These are phyloP conservation scores for Orchesellides sinensis DNA, from an alignment of 2,888 invertebrate species.

Conservation along the genomic window DNA sequence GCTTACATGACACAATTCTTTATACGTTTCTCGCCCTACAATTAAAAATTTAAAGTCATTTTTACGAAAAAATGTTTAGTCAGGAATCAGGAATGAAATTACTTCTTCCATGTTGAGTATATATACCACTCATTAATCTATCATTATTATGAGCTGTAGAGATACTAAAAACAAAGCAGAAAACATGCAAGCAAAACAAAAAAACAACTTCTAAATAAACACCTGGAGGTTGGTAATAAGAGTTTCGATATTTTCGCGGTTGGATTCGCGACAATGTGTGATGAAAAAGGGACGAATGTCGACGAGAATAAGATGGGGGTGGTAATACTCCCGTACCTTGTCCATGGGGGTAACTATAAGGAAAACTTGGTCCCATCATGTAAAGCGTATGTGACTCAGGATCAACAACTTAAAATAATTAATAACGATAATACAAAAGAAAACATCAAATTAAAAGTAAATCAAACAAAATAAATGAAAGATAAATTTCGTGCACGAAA, in stretches of 20 bases:
- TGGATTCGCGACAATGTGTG: constrained; percentile 74
- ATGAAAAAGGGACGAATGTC: constrained; percentile 73
- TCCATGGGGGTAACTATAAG: constrained; percentile 63
- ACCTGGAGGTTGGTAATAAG: constrained; percentile 73
- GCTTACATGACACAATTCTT: constrained; percentile 80
- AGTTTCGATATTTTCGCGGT: constrained; percentile 73
- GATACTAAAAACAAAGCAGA: constrained; percentile 50
- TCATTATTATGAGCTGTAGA: too few species aligned
- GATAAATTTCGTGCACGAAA: constrained; percentile 1
- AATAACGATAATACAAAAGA: constrained; percentile 60
- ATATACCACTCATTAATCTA: too few species aligned
- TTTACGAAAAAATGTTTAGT: too few species aligned
- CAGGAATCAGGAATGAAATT: too few species aligned
- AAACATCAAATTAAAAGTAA: constrained; percentile 61
- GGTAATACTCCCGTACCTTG: constrained; percentile 70
- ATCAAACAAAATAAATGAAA: constrained; percentile 64
- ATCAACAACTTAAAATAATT: constrained; percentile 71
- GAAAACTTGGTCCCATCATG: constrained; percentile 72
- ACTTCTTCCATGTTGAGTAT: too few species aligned
- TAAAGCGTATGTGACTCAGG: constrained; percentile 72
- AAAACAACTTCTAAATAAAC: constrained; percentile 62
- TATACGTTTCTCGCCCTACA: constrained; percentile 80
- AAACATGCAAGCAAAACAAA: constrained; percentile 34
- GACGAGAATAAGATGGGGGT: constrained; percentile 70
- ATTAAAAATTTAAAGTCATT: constrained; percentile 1